These are phyloP conservation scores for Drosophila sucinea DNA, from an alignment of 1,140 invertebrate genomes.

Conservation along the genomic window DNA sequence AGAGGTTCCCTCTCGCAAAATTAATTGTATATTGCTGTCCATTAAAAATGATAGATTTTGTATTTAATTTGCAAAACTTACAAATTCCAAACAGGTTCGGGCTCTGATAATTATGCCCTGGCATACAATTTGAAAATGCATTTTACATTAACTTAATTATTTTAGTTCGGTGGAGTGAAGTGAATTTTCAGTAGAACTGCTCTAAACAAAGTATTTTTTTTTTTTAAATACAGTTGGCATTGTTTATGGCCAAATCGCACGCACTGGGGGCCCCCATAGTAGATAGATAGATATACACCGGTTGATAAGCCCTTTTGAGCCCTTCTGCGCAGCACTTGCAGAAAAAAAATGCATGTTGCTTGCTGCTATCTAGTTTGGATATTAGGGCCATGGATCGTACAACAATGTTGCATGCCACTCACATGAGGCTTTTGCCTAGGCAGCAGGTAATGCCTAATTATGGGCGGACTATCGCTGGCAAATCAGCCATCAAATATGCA, in stretches of 20 bases:
- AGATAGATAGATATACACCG: conserved; percentile 47
- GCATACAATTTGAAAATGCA: conserved; percentile 70
- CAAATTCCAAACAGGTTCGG: conserved; percentile 44
- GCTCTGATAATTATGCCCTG: conserved; percentile 52
- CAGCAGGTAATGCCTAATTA: conserved; percentile 59
- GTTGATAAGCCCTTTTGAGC: conserved; percentile 38
- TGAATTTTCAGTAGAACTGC: conserved; percentile 25
- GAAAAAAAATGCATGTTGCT: background rate
- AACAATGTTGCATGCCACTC: conserved; percentile 57
- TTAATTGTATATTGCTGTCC: background rate
- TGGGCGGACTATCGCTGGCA: conserved; percentile 68
- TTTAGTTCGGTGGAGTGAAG: conserved; percentile 32
- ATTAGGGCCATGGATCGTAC: conserved; percentile 8
- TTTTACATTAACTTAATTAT: conserved; percentile 79
- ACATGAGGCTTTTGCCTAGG: conserved; percentile 17
- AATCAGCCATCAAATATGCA: conserved; percentile 71
- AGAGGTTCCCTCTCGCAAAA: too few species aligned
- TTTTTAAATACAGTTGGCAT: conserved; percentile 28
- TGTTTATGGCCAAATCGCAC: conserved; percentile 68
- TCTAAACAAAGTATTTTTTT: conserved; percentile 29
- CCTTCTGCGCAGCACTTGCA: conserved; percentile 11
- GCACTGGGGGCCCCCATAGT: conserved; percentile 35
- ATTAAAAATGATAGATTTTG: conserved; percentile 56
- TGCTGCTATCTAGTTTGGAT: conserved; percentile 52
- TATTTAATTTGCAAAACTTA: conserved; percentile 34